Evolutionary conservation across 2,797 vertebrate species (phyloP).

Genomic region (Sebastes taczanowskii): DNA sequence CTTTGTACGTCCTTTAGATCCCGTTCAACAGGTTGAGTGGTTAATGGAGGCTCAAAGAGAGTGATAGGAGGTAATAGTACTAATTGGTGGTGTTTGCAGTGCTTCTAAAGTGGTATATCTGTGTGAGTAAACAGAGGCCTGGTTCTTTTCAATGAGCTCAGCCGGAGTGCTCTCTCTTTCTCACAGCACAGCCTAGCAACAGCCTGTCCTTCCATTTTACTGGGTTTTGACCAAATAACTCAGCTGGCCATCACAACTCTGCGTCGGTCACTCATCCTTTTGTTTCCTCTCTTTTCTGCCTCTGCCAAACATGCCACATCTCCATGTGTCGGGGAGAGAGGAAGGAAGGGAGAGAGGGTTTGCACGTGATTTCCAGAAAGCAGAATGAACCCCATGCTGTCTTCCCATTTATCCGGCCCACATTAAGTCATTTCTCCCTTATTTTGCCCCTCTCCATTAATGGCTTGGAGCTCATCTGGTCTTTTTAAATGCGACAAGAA

Average conservation of each 20-base stretch:
- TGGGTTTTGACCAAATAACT: constrained; percentile 80
- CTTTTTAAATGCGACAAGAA: constrained; percentile 9
- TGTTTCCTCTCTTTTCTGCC: constrained; percentile 69
- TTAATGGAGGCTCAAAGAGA: constrained; percentile 59
- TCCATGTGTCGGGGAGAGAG: constrained; percentile 64
- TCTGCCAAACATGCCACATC: constrained; percentile 78
- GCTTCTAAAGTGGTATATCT: constrained; percentile 70
- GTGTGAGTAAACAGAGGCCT: constrained; percentile 75
- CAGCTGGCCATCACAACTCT: constrained; percentile 72
- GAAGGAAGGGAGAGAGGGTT: constrained; percentile 64
- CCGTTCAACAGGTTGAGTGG: constrained; percentile 50
- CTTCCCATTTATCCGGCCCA: constrained; percentile 65
- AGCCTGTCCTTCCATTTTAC: constrained; percentile 71
- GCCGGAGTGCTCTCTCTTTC: constrained; percentile 67
- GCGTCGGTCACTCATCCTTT: constrained; percentile 76
- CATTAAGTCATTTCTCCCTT: constrained; percentile 62
- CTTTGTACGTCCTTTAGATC: constrained; percentile 44
- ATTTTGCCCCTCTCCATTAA: constrained; percentile 7
- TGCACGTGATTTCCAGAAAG: constrained; percentile 63
- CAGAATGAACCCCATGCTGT: constrained; percentile 60
- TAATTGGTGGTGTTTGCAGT: constrained; percentile 74
- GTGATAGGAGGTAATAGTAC: constrained; percentile 70
- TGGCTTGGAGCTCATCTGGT: constrained; percentile 36
- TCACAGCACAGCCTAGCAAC: constrained; percentile 77
- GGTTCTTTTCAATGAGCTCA: constrained; percentile 74